Base-by-base conservation (phyloP, 64 coral and sea anemone genomes). In the Exaiptasia diaphana region DNA sequence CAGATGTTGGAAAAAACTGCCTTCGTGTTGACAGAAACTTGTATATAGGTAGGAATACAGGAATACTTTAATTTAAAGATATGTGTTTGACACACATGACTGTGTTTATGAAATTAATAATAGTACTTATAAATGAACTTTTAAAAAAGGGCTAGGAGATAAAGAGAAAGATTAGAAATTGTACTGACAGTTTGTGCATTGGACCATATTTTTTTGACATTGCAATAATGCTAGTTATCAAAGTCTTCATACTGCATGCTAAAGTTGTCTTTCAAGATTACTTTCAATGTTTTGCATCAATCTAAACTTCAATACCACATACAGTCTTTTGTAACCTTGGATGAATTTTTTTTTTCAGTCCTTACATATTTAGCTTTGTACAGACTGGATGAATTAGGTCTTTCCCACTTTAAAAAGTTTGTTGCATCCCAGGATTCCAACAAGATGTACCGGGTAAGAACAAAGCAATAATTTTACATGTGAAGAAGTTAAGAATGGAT, bases 381-480 rank as follows among this genome's bases (percentile, higher is more conserved):
- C n/a, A 78, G 95, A 45, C 69, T 99, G 50, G 95, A 99, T 85
- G 95, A 99, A 79, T 73, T 99, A 38, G 89, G 85, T 4, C 59
- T 99, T 50, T 55, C 89, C 29, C 90, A 99, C 71, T 92, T 92
- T 31, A 85, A 83, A 40, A 99, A 99, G 42, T 88, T 99, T 74
- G 57, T 92, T 21, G 4, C 37, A 7, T 88, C 78, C 49, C 85
- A 99, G 70, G 95, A 99, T 50, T 58, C 64, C 61, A 92, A 89
- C 45, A 99, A 99, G 38, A 99, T 99, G 85, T 78, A 75, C 52
- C 80, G 75, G 73, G 91, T 94, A 89, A 77, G 75, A 50, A 34
- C 21, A 18, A 12, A 13, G 5, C 0, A 1, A 42, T 15, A 61
- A 44, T 18, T 72, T 41, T 63, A 13, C 18, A 11, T 24, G 13